Conservation (phyloP, 2,797 vertebrate genomes). For the Spheniscus humboldti region DNA sequence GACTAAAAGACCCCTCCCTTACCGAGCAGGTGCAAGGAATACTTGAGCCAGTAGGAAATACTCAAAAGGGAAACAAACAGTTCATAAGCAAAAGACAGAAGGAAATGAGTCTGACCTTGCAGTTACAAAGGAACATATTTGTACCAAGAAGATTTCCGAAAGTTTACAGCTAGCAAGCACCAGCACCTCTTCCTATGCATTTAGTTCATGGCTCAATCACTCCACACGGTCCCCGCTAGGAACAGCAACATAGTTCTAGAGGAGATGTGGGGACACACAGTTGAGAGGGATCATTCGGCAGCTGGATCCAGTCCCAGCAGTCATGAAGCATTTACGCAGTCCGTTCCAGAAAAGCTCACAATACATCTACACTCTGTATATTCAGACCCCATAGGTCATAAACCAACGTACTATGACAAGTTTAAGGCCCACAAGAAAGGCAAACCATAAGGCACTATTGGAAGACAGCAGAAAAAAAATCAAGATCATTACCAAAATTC, state of each 20-base stretch:
- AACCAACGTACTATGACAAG: neutral
- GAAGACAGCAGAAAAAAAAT: neutral
- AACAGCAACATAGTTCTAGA: neutral
- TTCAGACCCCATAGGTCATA: neutral
- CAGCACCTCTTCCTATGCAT: neutral
- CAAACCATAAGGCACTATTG: neutral
- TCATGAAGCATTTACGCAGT: neutral
- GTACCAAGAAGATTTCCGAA: neutral
- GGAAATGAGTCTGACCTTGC: neutral
- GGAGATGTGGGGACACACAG: neutral
- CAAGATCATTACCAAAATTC: neutral
- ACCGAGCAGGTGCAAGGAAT: neutral
- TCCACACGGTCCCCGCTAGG: fast-evolving
- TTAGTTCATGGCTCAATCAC: neutral
- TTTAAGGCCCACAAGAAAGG: neutral
- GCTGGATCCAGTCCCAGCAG: neutral
- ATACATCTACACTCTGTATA: neutral
- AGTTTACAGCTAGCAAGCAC: neutral
- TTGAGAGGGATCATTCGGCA: neutral
- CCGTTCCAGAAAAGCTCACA: neutral
- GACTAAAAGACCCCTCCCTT: neutral
- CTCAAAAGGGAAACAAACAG: neutral
- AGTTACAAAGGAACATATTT: neutral
- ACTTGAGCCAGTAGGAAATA: neutral
- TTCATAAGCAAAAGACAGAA: neutral